A percentile compares a stretch with the other conserved stretches of the same genome.
phyloP scores from a whole-genome alignment of 1,140 invertebrate species.

The Lethrus apterus region DNA sequence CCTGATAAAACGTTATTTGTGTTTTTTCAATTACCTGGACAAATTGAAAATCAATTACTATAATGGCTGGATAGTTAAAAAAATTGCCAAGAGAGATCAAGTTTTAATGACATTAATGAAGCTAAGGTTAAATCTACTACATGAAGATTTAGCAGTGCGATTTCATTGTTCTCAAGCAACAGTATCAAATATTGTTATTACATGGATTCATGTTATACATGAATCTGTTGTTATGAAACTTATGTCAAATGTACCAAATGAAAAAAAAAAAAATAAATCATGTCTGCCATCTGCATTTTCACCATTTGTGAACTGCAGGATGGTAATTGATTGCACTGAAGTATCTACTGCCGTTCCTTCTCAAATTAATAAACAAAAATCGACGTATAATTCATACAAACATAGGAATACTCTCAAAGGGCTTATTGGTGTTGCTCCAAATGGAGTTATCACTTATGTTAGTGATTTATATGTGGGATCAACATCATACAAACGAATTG shows the following conservation, averaged over 20 bases:
- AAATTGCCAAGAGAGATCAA: slow-evolving; percentile 13
- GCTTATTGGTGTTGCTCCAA: slow-evolving; percentile 14
- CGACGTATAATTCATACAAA: slow-evolving; percentile 15
- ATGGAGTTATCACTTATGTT: slow-evolving; percentile 12
- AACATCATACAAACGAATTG: slow-evolving; percentile 17
- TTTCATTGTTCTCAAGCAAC: slow-evolving; percentile 5
- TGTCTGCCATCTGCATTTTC: slow-evolving; percentile 20
- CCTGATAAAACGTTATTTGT: slow-evolving; percentile 9
- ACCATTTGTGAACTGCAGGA: slow-evolving; percentile 18
- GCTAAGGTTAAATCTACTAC: slow-evolving; percentile 12
- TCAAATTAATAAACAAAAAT: slow-evolving; percentile 15
- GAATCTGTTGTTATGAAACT: slow-evolving; percentile 17
- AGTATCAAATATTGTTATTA: slow-evolving; percentile 13
- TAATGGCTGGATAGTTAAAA: slow-evolving; percentile 11
- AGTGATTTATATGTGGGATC: slow-evolving; percentile 7
- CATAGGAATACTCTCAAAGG: slow-evolving; percentile 16
- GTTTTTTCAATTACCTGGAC: slow-evolving; percentile 9
- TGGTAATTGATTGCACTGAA: slow-evolving; percentile 19
- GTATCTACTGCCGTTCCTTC: slow-evolving; percentile 14
- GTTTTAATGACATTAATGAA: slow-evolving; percentile 18
- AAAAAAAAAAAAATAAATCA: slow-evolving; percentile 18
- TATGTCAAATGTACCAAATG: slow-evolving; percentile 12
- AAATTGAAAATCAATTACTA: slow-evolving; percentile 15
- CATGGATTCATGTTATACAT: slow-evolving; percentile 16
- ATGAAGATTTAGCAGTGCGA: slow-evolving; percentile 15